phyloP scores from a whole-genome alignment of 2,113 vertebrate genomes.

The Cranoglanis bouderius region DNA sequence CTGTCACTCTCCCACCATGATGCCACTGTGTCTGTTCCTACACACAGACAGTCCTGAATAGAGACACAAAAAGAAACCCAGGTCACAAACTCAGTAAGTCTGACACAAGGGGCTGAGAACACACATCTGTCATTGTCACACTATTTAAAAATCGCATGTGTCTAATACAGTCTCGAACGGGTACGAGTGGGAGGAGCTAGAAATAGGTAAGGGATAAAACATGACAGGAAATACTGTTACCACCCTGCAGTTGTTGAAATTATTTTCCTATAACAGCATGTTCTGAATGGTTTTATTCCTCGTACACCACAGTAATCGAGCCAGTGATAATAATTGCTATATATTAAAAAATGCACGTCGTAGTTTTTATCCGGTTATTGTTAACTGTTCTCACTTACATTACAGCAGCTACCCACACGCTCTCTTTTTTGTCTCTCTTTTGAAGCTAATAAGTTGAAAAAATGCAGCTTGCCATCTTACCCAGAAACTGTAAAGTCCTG shows the following conservation, averaged over 20 bases:
- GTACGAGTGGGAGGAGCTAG: not conserved
- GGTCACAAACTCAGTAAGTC: conserved; percentile 65
- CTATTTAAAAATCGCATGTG: not conserved
- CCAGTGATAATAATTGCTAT: not conserved
- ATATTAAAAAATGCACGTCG: not conserved
- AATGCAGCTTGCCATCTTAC: too few relatives aligned
- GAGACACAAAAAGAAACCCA: conserved; percentile 63
- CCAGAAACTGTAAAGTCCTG: too few relatives aligned
- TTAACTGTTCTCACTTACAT: too few relatives aligned
- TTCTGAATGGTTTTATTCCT: not conserved
- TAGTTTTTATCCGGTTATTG: not conserved
- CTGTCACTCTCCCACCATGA: conserved; percentile 8
- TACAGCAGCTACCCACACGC: too few relatives aligned
- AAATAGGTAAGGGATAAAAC: not conserved
- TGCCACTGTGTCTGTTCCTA: conserved; percentile 7
- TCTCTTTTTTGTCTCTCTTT: too few relatives aligned
- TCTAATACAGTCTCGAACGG: not conserved
- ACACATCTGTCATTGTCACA: conserved; percentile 66
- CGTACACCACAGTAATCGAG: not conserved
- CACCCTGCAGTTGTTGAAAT: not conserved
- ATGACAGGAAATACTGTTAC: not conserved
- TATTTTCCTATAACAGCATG: too few relatives aligned
- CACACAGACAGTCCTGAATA: conserved; percentile 44
- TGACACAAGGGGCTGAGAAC: conserved; percentile 46
- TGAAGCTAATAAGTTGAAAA: too few relatives aligned